These are phyloP conservation scores for Myotis vivesi DNA, from an alignment of 2,797 vertebrate genomes.

Conservation along the genomic window DNA sequence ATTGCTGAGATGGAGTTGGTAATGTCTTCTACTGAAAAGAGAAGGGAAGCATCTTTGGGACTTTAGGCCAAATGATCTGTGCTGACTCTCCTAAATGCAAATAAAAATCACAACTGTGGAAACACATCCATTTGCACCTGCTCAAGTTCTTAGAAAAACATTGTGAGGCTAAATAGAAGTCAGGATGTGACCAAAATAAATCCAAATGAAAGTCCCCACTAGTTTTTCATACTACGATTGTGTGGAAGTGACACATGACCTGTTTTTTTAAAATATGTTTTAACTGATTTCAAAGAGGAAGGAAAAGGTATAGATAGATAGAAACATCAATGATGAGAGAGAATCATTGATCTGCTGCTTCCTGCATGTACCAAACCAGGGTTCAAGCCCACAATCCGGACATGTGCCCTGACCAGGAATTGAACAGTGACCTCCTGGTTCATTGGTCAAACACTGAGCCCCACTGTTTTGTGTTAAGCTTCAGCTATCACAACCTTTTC, in stretches of 20 bases:
- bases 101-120: not conserved
- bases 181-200: not conserved
- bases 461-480: not conserved
- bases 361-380: too few species aligned
- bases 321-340: too few species aligned
- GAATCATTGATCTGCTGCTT: too few species aligned
- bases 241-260: not conserved
- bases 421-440: too few species aligned
- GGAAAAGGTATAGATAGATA: too few species aligned
- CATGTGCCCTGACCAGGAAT: too few species aligned
- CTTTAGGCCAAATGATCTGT: not conserved
- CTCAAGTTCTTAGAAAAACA: not conserved
- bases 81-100: conserved; percentile 1
- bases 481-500: not conserved
- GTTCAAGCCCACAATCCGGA: too few species aligned
- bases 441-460: too few species aligned
- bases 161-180: not conserved
- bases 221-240: not conserved
- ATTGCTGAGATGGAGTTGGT: not conserved
- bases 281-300: too few species aligned
- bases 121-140: not conserved
- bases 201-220: not conserved
- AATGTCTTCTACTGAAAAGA: not conserved
- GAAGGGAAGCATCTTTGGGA: not conserved
- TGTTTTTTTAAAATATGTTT: not conserved